Conservation (phyloP, 2,113 vertebrate species). For the Tichodroma muraria region DNA sequence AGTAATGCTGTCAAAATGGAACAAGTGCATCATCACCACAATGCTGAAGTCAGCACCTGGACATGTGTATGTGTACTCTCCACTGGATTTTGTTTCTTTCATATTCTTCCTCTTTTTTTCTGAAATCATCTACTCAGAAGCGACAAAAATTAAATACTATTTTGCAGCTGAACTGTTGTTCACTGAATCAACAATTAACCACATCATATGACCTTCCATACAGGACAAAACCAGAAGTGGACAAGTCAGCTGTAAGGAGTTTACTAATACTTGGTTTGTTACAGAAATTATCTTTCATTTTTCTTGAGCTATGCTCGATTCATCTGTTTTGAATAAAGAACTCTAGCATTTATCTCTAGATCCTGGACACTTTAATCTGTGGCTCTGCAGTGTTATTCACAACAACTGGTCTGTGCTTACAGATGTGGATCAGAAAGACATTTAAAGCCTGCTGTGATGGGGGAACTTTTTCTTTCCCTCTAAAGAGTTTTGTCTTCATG, state of each 20-base stretch:
- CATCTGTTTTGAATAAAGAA: background rate
- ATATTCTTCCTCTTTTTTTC: background rate
- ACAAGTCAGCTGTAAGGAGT: background rate
- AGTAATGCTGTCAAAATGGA: background rate
- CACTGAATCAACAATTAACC: background rate
- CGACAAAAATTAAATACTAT: background rate
- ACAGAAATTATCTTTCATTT: background rate
- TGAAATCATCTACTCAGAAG: background rate
- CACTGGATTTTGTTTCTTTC: background rate
- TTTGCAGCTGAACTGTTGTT: background rate
- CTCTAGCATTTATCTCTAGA: background rate
- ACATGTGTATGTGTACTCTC: accelerated
- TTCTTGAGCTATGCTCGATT: background rate
- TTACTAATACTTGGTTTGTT: background rate
- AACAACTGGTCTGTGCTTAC: background rate
- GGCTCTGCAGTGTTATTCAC: background rate
- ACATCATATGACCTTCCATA: background rate
- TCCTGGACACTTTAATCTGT: background rate
- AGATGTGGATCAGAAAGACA: background rate
- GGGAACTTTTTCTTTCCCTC: background rate
- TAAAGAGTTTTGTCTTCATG: background rate
- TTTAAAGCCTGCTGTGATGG: background rate
- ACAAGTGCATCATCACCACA: accelerated
- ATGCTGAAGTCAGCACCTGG: background rate
- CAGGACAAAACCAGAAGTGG: background rate